Percentiles rank a stretch among this genome's conserved stretches.
These are phyloP conservation scores for Lysandra bellargus DNA, from an alignment of 2,888 invertebrate genomes.

Conservation along the genomic window DNA sequence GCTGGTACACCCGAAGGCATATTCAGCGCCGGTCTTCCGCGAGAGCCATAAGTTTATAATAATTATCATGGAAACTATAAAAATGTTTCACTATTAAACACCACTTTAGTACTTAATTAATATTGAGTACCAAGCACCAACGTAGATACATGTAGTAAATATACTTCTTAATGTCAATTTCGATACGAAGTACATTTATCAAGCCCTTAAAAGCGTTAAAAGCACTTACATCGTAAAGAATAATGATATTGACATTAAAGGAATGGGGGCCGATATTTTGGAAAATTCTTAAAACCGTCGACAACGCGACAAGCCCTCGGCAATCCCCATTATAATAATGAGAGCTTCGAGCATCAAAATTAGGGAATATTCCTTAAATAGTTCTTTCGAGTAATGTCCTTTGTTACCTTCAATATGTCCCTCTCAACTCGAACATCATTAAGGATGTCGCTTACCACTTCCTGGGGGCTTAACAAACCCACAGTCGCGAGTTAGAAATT, in stretches of 20 bases:
- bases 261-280: slow-evolving; percentile 22
- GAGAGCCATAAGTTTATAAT: too few species aligned
- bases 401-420: not conserved
- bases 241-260: slow-evolving; percentile 26
- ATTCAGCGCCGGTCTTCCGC: too few species aligned
- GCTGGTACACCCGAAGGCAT: too few species aligned
- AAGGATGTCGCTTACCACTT: not conserved
- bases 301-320: not conserved
- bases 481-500: not conserved
- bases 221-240: slow-evolving; percentile 20
- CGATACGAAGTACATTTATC: not conserved
- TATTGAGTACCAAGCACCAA: not conserved
- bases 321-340: slow-evolving; percentile 20
- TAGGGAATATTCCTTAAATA: not conserved
- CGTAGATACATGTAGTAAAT: not conserved
- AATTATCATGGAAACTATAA: not conserved
- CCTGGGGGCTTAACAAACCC: not conserved
- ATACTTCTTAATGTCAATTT: not conserved
- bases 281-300: slow-evolving; percentile 7
- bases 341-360: not conserved
- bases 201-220: slow-evolving; percentile 6
- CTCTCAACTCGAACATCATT: not conserved
- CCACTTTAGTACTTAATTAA: not conserved
- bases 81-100: not conserved
- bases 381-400: not conserved